Base-by-base conservation (phyloP, 2,888 invertebrate species). In the Pedicia rivosa region DNA sequence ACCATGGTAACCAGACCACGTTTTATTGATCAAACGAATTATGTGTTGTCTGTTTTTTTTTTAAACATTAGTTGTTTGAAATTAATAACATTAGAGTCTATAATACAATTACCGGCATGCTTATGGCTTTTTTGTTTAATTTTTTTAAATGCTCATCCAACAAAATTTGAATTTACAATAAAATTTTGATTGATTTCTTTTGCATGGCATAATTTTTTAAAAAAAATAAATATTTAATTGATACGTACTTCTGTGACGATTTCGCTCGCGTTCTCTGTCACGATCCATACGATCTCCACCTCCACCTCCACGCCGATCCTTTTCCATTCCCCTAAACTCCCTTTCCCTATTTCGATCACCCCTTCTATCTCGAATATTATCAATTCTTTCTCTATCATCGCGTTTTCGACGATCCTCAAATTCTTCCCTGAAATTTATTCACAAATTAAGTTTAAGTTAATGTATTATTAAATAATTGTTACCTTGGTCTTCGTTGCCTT, bases 381-480 rank as follows among this genome's bases (percentile, higher is more conserved):
- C 40, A 38, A 29, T 40, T 24, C 8, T 35, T 40, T 14, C 39
- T 33, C 36, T 40, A 27, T 44, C 43, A 28, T 50, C 54, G 26
- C 54, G 49, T 41, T 50, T 48, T 26, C 58, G 54, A 36, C 55
- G 55, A 32, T 47, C 47, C n/a, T 50, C 47, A 17, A 49, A 47
- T 13, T 53, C 51, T 20, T 46, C 39, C 19, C 52, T 42, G 12
- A 20, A 17, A 32, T 26, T n/a, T n/a, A 30, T 24, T 37, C 17
- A 15, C 2, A 25, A 35, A 29, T 10, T 13, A 16, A 25, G 19
- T 29, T 24, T 9, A n/a, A 14, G 15, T 15, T 9, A 25, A 14
- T 17, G 3, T 6, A 17, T 17, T 5, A 12, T 12, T 7, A 4
- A 10, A 13, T 12, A 14, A 34, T 29, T 22, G 27, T 27, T 42